Evolutionary conservation across 2,797 vertebrate species (phyloP), one percentile per base, ranked within the genome.

Genomic region (Podarcis lilfordi): DNA sequence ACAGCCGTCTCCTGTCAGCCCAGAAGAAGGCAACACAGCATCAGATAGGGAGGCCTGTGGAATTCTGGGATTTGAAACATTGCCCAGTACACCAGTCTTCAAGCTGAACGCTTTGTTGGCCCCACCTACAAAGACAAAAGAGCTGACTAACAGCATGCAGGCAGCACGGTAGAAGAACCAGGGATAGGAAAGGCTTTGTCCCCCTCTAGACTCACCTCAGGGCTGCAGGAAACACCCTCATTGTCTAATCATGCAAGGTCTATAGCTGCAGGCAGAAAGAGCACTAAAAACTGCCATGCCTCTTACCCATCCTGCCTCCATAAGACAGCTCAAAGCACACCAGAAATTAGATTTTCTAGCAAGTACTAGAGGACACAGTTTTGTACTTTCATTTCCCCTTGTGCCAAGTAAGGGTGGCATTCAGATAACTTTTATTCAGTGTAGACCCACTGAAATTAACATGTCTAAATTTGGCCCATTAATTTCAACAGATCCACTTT

Each of bases 1-100:
- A 76, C 96, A 98, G 66, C 96, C 96, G 69, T 98, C 97, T 86
- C 97, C 97, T 59, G 97, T 94, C 86, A 97, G 96, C 91, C 98
- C 94, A 88, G 95, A 97, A 81, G 92, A 87, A 0, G 95, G 77
- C 25, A 94, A 82, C 21, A 94, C 86, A 9, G 97, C 97, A 82
- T 94, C 96, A 1, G 95, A 93, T 85, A 97, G 95, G 50, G 97
- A 87, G 84, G 91, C 93, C 66, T 95, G 96, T 68, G 95, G 92
- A 4, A 92, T 29, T 74, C 97, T 95, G 77, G 97, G 94, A 89
- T 97, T 97, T 92, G 97, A 94, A 27, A 96, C 85, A 43, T 96
- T 97, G 88, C 97, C 97, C 59, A 97, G 93, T 29, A 91, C 88
- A 5, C 95, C 96, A 0, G 96, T 93, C 91, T 98, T 98, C 92